Percentiles rank a stretch among this genome's conserved stretches.
These are phyloP conservation scores for Trypoxylon attenuatum DNA, from an alignment of 2,888 invertebrate species.

Conservation along the genomic window DNA sequence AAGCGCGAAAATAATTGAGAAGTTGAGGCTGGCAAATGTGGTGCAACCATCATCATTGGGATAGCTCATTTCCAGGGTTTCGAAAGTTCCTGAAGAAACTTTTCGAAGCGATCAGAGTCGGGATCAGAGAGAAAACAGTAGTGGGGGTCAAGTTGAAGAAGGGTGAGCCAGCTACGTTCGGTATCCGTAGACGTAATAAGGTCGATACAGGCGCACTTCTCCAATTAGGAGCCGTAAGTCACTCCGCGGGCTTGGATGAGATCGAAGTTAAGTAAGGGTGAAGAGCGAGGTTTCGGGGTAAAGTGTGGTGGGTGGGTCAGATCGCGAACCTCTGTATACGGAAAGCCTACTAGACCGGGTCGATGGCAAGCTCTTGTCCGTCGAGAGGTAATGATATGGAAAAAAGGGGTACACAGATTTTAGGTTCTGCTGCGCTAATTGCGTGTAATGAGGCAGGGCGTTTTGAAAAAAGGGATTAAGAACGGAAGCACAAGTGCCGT, in stretches of 20 bases:
- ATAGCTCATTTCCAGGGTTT: too few relatives aligned
- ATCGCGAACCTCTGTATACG: conserved; percentile 24
- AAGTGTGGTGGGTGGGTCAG: not conserved
- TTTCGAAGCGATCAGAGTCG: too few relatives aligned
- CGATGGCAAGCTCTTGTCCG: conserved; percentile 14
- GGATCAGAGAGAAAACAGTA: too few relatives aligned
- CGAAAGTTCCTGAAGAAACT: too few relatives aligned
- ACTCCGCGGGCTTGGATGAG: not conserved
- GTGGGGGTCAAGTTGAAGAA: not conserved
- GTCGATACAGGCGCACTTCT: conserved; percentile 15
- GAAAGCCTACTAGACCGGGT: conserved; percentile 16
- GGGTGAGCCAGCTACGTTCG: not conserved
- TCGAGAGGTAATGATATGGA: conserved; percentile 48
- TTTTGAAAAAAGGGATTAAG: conserved; percentile 9
- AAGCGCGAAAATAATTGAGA: too few relatives aligned
- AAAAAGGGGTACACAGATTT: conserved; percentile 35
- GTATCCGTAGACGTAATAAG: conserved; percentile 19
- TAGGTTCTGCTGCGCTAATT: conserved; percentile 51
- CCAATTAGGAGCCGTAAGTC: conserved; percentile 11
- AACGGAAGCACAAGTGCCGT: not conserved
- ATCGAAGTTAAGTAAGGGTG: too few relatives aligned
- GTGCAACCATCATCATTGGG: too few relatives aligned
- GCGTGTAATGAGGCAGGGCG: conserved; percentile 35
- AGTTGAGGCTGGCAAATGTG: too few relatives aligned
- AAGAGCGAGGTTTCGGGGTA: too few relatives aligned